A percentile compares a stretch with the other conserved stretches of the same genome.
phyloP scores from a whole-genome alignment of 2,888 invertebrate genomes.

The Andrena flavipes region DNA sequence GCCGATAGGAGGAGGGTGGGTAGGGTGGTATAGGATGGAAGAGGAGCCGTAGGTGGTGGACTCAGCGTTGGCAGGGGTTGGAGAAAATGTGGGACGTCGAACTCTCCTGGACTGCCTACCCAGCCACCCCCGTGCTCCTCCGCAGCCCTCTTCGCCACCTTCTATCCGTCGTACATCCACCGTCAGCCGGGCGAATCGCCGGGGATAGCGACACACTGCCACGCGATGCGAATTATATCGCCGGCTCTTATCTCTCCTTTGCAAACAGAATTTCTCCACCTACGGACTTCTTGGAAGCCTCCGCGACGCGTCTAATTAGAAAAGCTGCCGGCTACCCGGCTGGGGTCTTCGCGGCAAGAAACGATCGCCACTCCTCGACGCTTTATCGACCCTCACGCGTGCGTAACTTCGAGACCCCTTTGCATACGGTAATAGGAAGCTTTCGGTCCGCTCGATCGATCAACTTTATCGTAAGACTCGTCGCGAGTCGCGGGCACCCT shows the following conservation, averaged over 20 bases:
- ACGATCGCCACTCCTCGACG: neutral
- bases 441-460: neutral
- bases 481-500: neutral
- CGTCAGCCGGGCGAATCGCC: conserved; percentile 31
- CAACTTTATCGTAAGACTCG: neutral
- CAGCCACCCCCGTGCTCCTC: conserved; percentile 17
- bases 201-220: conserved; percentile 22
- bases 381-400: conserved; percentile 1
- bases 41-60: conserved; percentile 47
- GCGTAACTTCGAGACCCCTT: neutral
- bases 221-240: neutral
- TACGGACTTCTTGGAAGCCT: neutral
- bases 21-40: conserved; percentile 36
- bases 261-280: neutral
- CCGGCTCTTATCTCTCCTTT: neutral
- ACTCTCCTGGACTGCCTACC: conserved; percentile 75
- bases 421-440: no score
- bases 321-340: neutral
- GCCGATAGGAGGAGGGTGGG: conserved; percentile 23
- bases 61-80: conserved; percentile 65
- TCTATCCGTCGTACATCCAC: conserved; percentile 8
- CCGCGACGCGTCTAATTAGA: neutral
- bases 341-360: neutral
- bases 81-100: conserved; percentile 80
- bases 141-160: conserved; percentile 7